These are phyloP conservation scores for Muscidifurax raptorellus DNA, from an alignment of 1,140 invertebrate species.

Conservation along the genomic window DNA sequence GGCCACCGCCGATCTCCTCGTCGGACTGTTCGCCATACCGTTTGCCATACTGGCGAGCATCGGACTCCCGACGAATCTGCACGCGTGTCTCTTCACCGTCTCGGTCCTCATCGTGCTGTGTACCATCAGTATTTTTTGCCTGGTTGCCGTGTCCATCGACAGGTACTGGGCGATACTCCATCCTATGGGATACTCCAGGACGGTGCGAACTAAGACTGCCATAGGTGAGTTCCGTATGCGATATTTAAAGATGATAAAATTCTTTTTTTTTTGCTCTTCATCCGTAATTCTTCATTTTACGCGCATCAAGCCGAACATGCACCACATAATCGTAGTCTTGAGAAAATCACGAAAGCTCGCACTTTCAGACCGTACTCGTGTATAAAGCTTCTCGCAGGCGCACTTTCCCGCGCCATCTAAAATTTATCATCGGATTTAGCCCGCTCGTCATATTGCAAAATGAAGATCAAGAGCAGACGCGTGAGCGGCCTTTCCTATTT, in stretches of 20 bases:
- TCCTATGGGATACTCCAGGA: constrained; percentile 92
- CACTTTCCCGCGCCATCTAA: not conserved
- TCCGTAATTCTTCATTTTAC: too few species aligned
- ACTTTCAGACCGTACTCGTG: too few species aligned
- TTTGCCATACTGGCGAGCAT: constrained; percentile 88
- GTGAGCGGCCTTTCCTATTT: not conserved
- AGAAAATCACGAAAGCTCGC: too few species aligned
- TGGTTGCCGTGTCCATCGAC: constrained; percentile 93
- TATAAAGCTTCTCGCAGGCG: too few species aligned
- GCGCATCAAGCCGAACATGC: too few species aligned
- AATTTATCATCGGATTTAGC: constrained; percentile 35
- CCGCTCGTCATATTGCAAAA: not conserved
- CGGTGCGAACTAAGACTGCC: constrained; percentile 88
- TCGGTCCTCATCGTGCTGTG: constrained; percentile 91
- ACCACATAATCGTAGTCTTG: too few species aligned
- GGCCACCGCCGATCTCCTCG: constrained; percentile 89
- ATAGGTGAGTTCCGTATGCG: constrained; percentile 80
- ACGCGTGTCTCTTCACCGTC: constrained; percentile 91
- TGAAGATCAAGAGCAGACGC: constrained; percentile 2
- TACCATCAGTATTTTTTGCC: constrained; percentile 93
- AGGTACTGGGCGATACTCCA: constrained; percentile 94
- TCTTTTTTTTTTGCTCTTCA: too few species aligned
- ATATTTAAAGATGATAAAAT: too few species aligned
- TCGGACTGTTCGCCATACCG: constrained; percentile 87
- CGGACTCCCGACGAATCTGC: constrained; percentile 85